Conservation (phyloP, 1,140 invertebrate genomes). For the Ruditapes philippinarum region DNA sequence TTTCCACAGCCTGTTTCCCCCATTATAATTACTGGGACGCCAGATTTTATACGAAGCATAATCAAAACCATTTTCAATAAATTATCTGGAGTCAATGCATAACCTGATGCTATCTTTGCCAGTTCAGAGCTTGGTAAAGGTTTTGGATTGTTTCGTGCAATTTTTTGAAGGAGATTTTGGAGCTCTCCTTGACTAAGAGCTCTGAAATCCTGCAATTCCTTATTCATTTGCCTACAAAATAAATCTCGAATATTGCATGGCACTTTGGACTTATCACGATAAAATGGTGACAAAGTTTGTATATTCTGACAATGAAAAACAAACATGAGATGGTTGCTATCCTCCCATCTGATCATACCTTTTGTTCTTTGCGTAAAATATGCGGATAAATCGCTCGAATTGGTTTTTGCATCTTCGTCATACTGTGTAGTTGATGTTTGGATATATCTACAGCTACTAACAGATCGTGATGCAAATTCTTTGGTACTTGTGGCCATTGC, state of each 20-base stretch:
- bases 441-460: slow-evolving; percentile 41
- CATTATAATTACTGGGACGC: slow-evolving; percentile 80
- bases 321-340: too few relatives aligned
- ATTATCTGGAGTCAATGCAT: slow-evolving; percentile 72
- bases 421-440: background rate
- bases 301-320: too few relatives aligned
- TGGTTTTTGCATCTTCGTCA: background rate
- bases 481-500: slow-evolving; percentile 38
- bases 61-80: slow-evolving; percentile 73
- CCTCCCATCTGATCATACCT: too few relatives aligned
- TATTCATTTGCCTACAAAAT: too few relatives aligned
- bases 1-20: slow-evolving; percentile 83
- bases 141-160: background rate
- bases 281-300: too few relatives aligned
- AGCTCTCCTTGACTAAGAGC: slow-evolving; percentile 44
- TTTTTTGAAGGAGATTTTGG: slow-evolving; percentile 49
- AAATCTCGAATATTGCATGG: too few relatives aligned
- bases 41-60: slow-evolving; percentile 53
- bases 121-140: too few relatives aligned
- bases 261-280: too few relatives aligned
- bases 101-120: background rate
- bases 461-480: slow-evolving; percentile 69
- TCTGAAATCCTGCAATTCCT: too few relatives aligned
- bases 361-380: too few relatives aligned
- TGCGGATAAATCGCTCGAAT: too few relatives aligned